Conservation (phyloP, 2,888 invertebrate species). For the Lepidonotus clava region DNA sequence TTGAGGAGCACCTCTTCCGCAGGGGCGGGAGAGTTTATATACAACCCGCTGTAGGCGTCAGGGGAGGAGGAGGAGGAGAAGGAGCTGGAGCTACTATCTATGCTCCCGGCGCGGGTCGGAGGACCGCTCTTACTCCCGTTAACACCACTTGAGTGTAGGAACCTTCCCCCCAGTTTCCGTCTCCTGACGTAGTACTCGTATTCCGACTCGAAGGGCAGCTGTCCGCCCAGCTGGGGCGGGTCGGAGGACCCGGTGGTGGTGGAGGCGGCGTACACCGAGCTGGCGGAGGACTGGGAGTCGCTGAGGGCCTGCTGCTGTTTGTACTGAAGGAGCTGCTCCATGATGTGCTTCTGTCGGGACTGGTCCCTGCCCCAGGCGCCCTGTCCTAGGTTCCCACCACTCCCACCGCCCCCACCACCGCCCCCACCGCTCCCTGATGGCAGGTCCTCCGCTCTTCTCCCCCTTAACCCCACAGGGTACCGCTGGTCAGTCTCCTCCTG, state of each 20-base stretch:
- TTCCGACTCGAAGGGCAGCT: slow-evolving; percentile 41
- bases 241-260: neutral
- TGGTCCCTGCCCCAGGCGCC: neutral
- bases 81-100: slow-evolving; percentile 53
- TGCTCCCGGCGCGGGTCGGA: neutral
- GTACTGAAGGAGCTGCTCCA: slow-evolving; percentile 38
- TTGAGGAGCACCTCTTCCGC: slow-evolving; percentile 71
- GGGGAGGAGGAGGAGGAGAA: slow-evolving; percentile 48
- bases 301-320: slow-evolving; percentile 14
- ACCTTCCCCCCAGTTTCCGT: neutral
- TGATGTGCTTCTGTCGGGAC: neutral
- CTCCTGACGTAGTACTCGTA: slow-evolving; percentile 45
- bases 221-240: neutral
- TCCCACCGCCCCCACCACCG: neutral
- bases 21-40: neutral
- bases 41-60: neutral
- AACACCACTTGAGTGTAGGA: neutral
- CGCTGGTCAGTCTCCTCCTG: slow-evolving; percentile 2
- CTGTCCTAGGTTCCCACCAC: neutral
- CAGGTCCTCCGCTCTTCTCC: neutral
- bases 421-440: neutral
- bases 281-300: slow-evolving; percentile 10
- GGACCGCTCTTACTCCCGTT: neutral
- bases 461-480: no score
- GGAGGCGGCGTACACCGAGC: neutral